Conservation (phyloP, 2,888 invertebrate species). For the Pachliopta kotzebuea region DNA sequence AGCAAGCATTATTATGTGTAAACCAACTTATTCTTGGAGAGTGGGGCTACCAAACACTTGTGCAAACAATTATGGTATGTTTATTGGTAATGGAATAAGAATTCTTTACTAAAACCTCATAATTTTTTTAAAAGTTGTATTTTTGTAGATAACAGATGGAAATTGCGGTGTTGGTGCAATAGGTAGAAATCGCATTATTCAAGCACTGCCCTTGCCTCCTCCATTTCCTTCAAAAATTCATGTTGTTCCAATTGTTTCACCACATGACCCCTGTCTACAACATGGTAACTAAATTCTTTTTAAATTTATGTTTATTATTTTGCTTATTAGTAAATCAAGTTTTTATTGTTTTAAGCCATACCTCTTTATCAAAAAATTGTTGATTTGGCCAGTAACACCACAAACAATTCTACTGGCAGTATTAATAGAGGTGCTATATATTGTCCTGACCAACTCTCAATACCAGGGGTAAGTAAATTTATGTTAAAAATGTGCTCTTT, state of each 20-base stretch:
- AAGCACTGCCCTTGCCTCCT: slow-evolving; percentile 86
- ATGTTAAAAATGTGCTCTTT: not conserved
- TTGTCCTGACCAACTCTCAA: slow-evolving; percentile 68
- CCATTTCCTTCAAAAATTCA: slow-evolving; percentile 91
- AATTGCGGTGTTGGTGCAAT: slow-evolving; percentile 65
- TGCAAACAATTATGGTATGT: slow-evolving; percentile 82
- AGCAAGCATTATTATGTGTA: slow-evolving; percentile 88
- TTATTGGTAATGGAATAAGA: not conserved
- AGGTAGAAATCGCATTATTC: slow-evolving; percentile 63
- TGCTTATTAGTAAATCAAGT: not conserved
- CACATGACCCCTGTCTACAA: slow-evolving; percentile 80
- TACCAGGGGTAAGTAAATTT: slow-evolving; percentile 57
- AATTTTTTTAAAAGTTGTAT: not conserved
- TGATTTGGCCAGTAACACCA: slow-evolving; percentile 83
- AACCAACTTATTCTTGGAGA: slow-evolving; percentile 90
- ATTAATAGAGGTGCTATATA: slow-evolving; percentile 63
- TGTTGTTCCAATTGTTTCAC: slow-evolving; percentile 84
- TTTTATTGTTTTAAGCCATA: slow-evolving; percentile 69
- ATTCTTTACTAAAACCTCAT: not conserved
- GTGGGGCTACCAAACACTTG: slow-evolving; percentile 94
- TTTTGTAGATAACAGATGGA: slow-evolving; percentile 67
- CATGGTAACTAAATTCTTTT: slow-evolving; percentile 49
- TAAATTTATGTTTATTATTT: not conserved
- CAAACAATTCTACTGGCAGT: slow-evolving; percentile 54
- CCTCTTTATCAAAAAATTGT: slow-evolving; percentile 90